phyloP scores from a whole-genome alignment of 2,888 invertebrate species.

The Harpalus rubripes region DNA sequence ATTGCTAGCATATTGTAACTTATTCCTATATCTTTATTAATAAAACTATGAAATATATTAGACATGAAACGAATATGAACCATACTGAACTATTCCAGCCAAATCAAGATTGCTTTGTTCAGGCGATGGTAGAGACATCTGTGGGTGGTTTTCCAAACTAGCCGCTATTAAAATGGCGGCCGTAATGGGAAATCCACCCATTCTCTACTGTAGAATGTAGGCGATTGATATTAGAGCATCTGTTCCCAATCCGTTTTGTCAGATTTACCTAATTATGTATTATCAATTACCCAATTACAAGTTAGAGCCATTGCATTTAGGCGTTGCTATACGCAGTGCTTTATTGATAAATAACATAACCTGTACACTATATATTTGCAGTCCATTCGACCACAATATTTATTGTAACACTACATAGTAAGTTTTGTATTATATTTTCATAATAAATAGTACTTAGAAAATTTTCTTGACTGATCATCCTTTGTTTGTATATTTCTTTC shows the following conservation, averaged over 20 bases:
- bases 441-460: constrained; percentile 78
- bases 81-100: constrained; percentile 60
- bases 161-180: constrained; percentile 5
- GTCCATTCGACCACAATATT: constrained; percentile 78
- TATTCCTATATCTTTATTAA: constrained; percentile 57
- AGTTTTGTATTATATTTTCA: constrained; percentile 79
- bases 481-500: constrained; percentile 34
- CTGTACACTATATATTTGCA: constrained; percentile 75
- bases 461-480: constrained; percentile 68
- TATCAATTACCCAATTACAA: constrained; percentile 20
- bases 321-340: constrained; percentile 64
- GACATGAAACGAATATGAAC: constrained; percentile 46
- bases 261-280: constrained; percentile 34
- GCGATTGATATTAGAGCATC: constrained; percentile 23
- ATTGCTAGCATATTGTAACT: constrained; percentile 55
- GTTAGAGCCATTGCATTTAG: constrained; percentile 57
- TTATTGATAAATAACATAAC: constrained; percentile 67
- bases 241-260: constrained; percentile 34
- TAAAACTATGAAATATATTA: constrained; percentile 48
- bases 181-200: not conserved
- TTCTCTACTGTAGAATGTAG: constrained; percentile 40
- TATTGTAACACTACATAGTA: constrained; percentile 77
- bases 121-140: constrained; percentile 18
- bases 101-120: constrained; percentile 52
- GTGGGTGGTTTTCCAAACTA: not conserved